Base-by-base conservation (phyloP, 1,140 invertebrate genomes). In the Bilobella aurantiaca region DNA sequence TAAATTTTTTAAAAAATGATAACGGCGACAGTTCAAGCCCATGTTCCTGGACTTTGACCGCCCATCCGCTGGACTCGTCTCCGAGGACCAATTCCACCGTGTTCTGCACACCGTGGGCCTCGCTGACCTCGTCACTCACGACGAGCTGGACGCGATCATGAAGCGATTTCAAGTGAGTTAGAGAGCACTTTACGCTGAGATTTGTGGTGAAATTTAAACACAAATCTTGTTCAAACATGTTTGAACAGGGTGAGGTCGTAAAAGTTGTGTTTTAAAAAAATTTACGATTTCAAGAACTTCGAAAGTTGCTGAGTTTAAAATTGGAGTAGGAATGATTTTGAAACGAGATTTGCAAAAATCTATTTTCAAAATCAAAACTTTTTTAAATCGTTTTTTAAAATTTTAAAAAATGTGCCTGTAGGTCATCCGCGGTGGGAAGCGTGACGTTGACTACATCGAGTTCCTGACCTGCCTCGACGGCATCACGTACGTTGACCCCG, bases 21-120 rank as follows among this genome's bases (percentile, higher is more conserved):
- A 30, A n/a, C 47, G 12, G 27, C 21, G 53, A 5, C 49, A 70
- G 69, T 65, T 73, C 58, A 70, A 69, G 29, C 71, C 68, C 2
- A 70, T 73, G 68, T 73, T 73, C 56, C 8, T 37, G 23, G 71
- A 73, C 65, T 73, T 73, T 69, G 71, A 73, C 59, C 27, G 42
- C n/a, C 71, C 71, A 16, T 37, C 53, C 28, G 47, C 64, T 62
- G 71, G 71, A 25, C 62, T 70, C 16, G 71, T 73, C 8, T 70
- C 68, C n/a, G 63, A 69, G 37, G 58, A 73, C 57, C 71, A 73
- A 56, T 70, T 73, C 60, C 71, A 73, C 57, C 64, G 71, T 12
- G 71, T 73, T 8, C 53, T 73, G 5, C 71, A 73, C 25, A 70
- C 67, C 2, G 56, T 73, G 16, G 66, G 66, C 5, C 59, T 73